Evolutionary conservation across 2,113 vertebrate species (phyloP), one percentile per base, ranked within the genome.

Genomic region (Odontophorus gujanensis): DNA sequence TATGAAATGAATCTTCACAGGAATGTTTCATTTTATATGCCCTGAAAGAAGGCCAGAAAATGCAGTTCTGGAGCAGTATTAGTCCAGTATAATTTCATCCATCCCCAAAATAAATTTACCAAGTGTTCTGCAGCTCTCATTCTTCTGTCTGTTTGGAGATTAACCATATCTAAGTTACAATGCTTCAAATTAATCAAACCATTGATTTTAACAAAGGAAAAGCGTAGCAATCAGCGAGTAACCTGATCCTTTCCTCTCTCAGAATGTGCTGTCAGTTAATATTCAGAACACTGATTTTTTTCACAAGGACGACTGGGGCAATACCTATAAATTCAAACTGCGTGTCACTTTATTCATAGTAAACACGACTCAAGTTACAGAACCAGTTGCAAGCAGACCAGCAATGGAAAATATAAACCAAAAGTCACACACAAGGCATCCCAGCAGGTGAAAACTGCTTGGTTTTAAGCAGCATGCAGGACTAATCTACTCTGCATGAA

Each of bases 261-360:
- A 38, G 24, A 69, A 67, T 3, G 6, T 19, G 32, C 66, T 62
- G 5, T 36, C 51, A 82, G 36, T 11, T 25, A 88, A 2, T 78
- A 66, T 66, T 79, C 53, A 73, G 48, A 75, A 53, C 28, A 65
- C 26, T 48, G 34, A 57, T 48, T 81, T 47, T 90, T 85, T 40
- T 58, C 22, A 69, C 40, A 32, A 82, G 82, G 50, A 59, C 40
- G 83, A 68, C 38, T 53, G 42, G 61, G 26, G 66, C 67, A 94
- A 92, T 61, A 77, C 57, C 57, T 78, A 68, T 78, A 85, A 86
- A 81, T 84, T 85, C 55, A 65, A 93, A 72, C 51, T 53, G 53
- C 22, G 32, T 22, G 12, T 9, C 66, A 32, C 58, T 90, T 93
- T 93, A 81, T 76, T 22, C 55, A 13, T 79, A 75, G 67, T 43